Evolutionary conservation across 2,888 invertebrate genomes (phyloP).

Genomic region (Schizaphis graminum): DNA sequence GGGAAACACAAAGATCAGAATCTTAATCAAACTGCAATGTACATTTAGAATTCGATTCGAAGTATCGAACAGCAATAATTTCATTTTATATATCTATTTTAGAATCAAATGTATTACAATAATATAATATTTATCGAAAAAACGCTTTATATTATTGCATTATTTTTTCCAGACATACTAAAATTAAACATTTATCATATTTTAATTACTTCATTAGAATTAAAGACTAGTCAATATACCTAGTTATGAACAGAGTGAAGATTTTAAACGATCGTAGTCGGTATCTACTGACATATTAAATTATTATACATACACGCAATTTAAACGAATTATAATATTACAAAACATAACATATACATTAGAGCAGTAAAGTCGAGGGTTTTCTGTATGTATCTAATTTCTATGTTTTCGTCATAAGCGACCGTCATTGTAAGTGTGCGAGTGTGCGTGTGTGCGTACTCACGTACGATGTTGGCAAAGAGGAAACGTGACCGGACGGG

Average conservation of each 20-base stretch:
- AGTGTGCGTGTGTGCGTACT: background rate
- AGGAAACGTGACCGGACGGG: conserved; percentile 44
- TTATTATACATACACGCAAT: background rate
- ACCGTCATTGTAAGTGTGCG: background rate
- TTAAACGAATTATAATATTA: background rate
- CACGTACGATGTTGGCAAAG: background rate
- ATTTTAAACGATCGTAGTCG: background rate
- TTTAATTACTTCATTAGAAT: too few species aligned
- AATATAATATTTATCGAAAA: too few species aligned
- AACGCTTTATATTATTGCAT: too few species aligned
- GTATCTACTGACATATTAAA: background rate
- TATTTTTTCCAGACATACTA: too few species aligned
- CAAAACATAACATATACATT: background rate
- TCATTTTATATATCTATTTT: background rate
- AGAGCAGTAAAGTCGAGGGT: background rate
- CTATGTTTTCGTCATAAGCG: conserved; percentile 13
- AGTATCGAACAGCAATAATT: background rate
- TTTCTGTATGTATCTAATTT: conserved; percentile 7
- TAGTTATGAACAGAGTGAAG: background rate
- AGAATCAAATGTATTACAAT: background rate
- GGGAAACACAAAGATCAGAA: background rate
- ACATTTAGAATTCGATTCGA: background rate
- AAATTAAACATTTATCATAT: background rate
- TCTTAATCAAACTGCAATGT: background rate
- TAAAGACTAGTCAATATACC: background rate